These are phyloP conservation scores for Ferdinandea cuprea DNA, from an alignment of 2,888 invertebrate species.

Conservation along the genomic window DNA sequence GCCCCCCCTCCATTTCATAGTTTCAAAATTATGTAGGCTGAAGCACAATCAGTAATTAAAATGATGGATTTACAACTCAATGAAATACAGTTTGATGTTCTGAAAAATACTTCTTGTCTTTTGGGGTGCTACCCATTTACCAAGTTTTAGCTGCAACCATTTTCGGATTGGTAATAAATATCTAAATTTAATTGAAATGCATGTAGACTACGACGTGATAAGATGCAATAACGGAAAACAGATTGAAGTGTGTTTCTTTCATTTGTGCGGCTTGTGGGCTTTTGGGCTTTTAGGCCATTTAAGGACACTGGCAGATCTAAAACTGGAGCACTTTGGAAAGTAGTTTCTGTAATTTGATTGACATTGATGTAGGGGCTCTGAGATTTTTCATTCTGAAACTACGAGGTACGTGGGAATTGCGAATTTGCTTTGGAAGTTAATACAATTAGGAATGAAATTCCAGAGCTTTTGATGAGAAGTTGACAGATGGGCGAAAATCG, in stretches of 20 bases:
- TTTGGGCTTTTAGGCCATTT: slow-evolving; percentile 60
- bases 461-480: slow-evolving; percentile 21
- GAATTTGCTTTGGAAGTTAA: slow-evolving; percentile 21
- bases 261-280: no score
- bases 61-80: slow-evolving; percentile 69
- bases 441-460: slow-evolving; percentile 37
- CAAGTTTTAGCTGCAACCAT: slow-evolving; percentile 52
- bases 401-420: slow-evolving; percentile 37
- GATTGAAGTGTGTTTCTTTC: not conserved
- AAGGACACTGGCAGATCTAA: slow-evolving; percentile 38
- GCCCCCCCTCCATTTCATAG: not conserved
- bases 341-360: slow-evolving; percentile 53
- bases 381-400: not conserved
- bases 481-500: slow-evolving; percentile 8
- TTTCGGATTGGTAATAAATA: slow-evolving; percentile 60
- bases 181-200: slow-evolving; percentile 45
- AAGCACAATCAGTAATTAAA: slow-evolving; percentile 32
- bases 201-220: slow-evolving; percentile 42
- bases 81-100: slow-evolving; percentile 24
- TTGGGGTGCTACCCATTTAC: not conserved
- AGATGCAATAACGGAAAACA: slow-evolving; percentile 52
- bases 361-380: slow-evolving; percentile 32
- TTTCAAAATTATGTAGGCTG: slow-evolving; percentile 12
- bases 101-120: not conserved
- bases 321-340: slow-evolving; percentile 61